Evolutionary conservation across 2,113 vertebrate genomes (phyloP), one percentile per base, ranked within the genome.

Genomic region (Nestor notabilis): DNA sequence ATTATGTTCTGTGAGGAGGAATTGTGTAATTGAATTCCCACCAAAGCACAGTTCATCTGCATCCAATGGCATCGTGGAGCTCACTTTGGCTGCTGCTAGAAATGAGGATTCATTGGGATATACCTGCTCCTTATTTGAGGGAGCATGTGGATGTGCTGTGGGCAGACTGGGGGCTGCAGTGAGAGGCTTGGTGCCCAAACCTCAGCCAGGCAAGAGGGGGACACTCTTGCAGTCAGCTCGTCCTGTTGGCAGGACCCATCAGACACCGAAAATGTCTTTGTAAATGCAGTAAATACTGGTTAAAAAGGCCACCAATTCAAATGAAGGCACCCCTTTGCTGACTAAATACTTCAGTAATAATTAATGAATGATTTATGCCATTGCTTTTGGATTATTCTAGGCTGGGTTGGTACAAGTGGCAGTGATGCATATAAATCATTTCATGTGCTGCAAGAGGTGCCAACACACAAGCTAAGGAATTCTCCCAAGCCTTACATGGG

Each of bases 11-110:
- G 66, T 5, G 12, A 96, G 90, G 95, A 96, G 74, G 94, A 95
- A 89, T 61, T 39, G 39, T 76, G 91, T 93, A 93, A 97, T 96
- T 97, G 97, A 97, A 95, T 97, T 95, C 89, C 89, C 93, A 97
- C 84, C 95, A 95, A 96, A 97, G 95, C 95, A 75, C 87, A 78
- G 85, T 92, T 97, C 96, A 94, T 89, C 97, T 89, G 93, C 95
- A 96, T 91, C 95, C 70, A 87, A 83, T 43, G 58, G 89, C 92
- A 69, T 19, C 8, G 47, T 35, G 77, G 50, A 89, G 92, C 85
- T 92, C 97, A 24, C 89, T 76, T 19, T 2, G 25, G 79, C 91
- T 89, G 82, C 87, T 55, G 82, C 90, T 93, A 82, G 74, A 87
- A 97, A 96, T 77, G 79, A 91, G 89, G 93, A 96, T 93, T 96